phyloP scores from a whole-genome alignment of 2,888 invertebrate genomes.

The Tineola bisselliella region DNA sequence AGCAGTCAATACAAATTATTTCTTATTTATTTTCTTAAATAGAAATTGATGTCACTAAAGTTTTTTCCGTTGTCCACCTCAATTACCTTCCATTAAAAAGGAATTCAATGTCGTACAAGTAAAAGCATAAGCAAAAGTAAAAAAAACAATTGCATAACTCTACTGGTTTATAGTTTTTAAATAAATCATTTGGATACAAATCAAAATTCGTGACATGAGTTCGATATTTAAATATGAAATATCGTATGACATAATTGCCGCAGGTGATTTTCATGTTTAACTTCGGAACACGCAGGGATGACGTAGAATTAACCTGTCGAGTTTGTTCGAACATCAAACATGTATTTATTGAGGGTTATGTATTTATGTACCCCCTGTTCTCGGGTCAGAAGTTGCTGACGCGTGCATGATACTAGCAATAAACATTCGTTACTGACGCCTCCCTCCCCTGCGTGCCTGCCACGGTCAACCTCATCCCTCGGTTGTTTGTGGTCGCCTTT shows the following conservation, averaged over 20 bases:
- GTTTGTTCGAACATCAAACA: conserved; percentile 19
- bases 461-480: background rate
- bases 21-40: background rate
- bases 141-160: too few species aligned
- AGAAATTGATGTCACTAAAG: background rate
- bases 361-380: conserved; percentile 6
- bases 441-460: background rate
- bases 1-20: background rate
- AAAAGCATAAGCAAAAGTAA: too few species aligned
- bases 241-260: background rate
- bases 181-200: background rate
- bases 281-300: background rate
- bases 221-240: background rate
- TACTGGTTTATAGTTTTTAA: background rate
- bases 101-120: background rate
- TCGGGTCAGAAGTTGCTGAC: conserved; percentile 21
- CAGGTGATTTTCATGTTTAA: conserved; percentile 3
- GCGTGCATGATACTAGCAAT: conserved; percentile 31
- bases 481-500: background rate
- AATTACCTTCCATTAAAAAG: background rate
- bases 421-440: conserved; percentile 29
- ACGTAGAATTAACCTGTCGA: conserved; percentile 10
- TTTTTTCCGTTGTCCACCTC: background rate
- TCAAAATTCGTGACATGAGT: background rate
- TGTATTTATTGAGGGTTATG: conserved; percentile 16